Base-by-base conservation (phyloP, 2,113 vertebrate genomes). In the Noctilio leporinus region DNA sequence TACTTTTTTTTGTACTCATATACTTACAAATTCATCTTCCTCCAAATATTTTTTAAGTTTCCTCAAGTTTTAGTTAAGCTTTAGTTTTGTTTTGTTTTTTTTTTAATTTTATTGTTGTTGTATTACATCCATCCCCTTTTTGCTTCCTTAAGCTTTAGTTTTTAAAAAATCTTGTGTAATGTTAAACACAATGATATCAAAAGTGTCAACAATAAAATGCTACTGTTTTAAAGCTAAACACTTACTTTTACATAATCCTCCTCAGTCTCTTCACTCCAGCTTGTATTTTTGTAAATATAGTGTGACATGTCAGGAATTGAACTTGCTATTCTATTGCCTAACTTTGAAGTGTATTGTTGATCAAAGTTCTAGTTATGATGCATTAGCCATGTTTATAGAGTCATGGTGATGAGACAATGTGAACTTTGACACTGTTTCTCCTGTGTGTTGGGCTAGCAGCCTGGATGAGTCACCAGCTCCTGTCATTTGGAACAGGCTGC, bases 361-460 rank as follows among this genome's bases (percentile, higher is more conserved):
- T 91, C 82, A 43, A 38, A 76, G 62, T 40, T 62, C 53, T 20
- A 12, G 38, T 40, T 47, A 3, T 10, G 62, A 72, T 35, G 43
- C 14, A 0, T 57, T 45, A 10, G 5, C 86, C 1, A 0, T 73
- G 83, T 93, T 81, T 81, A 22, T 30, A 40, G 73, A 80, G 67
- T 15, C 1, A 0, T 9, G 3, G 17, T 35, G 40, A 59, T 20
- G 28, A 64, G 38, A 17, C 24, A 6, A 14, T 47, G 76, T 97
- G 87, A 85, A 85, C 83, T 97, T 81, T 64, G 76, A 77, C 67
- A 35, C 28, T n/a, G 49, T 75, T 81, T 89, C 83, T 47, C 78
- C 11, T 0, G 4, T 49, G 38, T 35, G 7, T 10, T 40, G 10
- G 5, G n/a, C 40, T 10, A 0, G 26, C 51, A 72, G 70, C 33